These are phyloP conservation scores for Myotis findleyi DNA, from an alignment of 2,797 vertebrate genomes.

Conservation along the genomic window DNA sequence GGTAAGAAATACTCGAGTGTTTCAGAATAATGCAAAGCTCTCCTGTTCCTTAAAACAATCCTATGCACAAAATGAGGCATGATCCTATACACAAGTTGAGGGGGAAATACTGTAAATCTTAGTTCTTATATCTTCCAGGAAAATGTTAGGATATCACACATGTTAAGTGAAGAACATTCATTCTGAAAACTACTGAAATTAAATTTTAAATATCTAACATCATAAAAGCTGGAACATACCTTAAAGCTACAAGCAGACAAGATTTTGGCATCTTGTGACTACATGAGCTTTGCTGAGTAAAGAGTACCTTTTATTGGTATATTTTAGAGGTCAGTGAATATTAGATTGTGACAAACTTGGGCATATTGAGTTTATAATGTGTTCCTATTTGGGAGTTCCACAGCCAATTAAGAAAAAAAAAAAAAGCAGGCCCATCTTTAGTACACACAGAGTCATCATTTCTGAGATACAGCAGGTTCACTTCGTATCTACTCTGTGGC, in stretches of 20 bases:
- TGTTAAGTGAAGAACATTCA: background rate
- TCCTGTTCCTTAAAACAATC: background rate
- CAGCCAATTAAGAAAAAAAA: background rate
- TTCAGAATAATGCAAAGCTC: slow-evolving; percentile 3
- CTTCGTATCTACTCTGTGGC: background rate
- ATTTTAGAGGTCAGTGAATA: background rate
- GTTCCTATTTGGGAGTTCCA: background rate
- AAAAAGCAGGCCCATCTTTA: background rate
- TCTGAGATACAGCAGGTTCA: background rate
- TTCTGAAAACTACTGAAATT: slow-evolving; percentile 5
- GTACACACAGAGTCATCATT: background rate
- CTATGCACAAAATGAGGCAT: background rate
- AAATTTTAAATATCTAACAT: background rate
- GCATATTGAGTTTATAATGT: background rate
- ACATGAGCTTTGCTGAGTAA: background rate
- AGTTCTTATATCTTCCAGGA: background rate
- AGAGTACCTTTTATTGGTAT: slow-evolving; percentile 26
- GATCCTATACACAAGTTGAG: background rate
- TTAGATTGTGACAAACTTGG: background rate
- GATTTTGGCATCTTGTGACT: background rate
- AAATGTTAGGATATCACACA: background rate
- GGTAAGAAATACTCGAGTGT: background rate
- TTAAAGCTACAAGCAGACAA: background rate
- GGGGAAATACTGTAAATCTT: background rate
- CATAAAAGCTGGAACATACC: background rate